Percentiles rank a stretch among this genome's conserved stretches.
Conservation (phyloP, 2,888 invertebrate genomes). For the Yponomeuta evonymella region DNA sequence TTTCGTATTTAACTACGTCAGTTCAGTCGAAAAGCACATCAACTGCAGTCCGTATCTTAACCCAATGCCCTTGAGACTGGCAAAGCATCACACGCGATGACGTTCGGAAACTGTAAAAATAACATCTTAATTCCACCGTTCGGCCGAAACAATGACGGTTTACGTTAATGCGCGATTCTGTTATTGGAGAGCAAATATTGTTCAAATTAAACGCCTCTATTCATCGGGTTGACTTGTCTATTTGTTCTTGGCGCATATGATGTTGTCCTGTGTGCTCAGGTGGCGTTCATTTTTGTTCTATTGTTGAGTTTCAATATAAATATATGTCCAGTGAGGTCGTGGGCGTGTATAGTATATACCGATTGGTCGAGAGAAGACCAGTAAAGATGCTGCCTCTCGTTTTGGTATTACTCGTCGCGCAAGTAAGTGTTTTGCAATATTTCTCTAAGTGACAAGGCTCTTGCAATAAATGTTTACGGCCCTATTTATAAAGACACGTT, state of each 20-base stretch:
- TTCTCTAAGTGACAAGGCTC: not conserved
- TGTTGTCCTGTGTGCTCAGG: not conserved
- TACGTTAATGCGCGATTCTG: not conserved
- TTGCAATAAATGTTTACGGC: too few relatives aligned
- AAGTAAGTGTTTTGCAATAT: slow-evolving; percentile 44
- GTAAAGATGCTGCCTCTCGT: slow-evolving; percentile 56
- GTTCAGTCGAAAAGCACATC: too few relatives aligned
- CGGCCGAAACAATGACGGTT: not conserved
- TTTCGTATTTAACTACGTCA: too few relatives aligned
- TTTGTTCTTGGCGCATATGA: slow-evolving; percentile 2
- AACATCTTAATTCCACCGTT: not conserved
- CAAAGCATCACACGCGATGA: not conserved
- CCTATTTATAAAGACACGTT: too few relatives aligned
- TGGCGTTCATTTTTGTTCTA: not conserved
- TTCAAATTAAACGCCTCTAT: not conserved
- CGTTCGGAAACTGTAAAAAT: not conserved
- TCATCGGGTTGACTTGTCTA: not conserved
- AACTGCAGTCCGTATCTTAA: not conserved
- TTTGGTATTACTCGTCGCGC: slow-evolving; percentile 51
- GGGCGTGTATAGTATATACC: slow-evolving; percentile 68
- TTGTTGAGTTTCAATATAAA: slow-evolving; percentile 47
- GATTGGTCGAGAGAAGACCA: slow-evolving; percentile 52
- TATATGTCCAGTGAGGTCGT: slow-evolving; percentile 31
- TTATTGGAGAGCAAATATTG: not conserved
- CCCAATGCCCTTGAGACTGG: not conserved